These are phyloP conservation scores for Mythimna vitellina DNA, from an alignment of 2,888 invertebrate species.

Conservation along the genomic window DNA sequence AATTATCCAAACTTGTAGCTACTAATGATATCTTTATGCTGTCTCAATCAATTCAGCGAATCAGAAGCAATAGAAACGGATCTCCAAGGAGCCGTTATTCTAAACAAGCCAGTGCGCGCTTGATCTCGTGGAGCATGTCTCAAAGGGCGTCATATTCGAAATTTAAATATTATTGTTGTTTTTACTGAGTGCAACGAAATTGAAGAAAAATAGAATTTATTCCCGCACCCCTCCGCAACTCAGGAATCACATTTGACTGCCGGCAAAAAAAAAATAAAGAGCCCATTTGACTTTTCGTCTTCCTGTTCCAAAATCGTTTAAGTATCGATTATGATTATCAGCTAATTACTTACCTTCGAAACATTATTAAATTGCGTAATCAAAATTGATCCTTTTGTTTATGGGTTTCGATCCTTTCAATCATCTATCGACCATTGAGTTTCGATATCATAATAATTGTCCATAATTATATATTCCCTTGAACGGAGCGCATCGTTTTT, in stretches of 20 bases:
- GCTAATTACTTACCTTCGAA: constrained; percentile 83
- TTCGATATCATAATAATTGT: constrained; percentile 90
- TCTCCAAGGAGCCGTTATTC: constrained; percentile 66
- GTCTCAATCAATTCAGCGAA: constrained; percentile 27
- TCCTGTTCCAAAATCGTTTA: constrained; percentile 69
- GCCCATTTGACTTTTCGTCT: constrained; percentile 69
- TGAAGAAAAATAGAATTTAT: constrained; percentile 89
- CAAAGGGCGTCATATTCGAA: constrained; percentile 79
- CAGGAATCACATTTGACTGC: constrained; percentile 80
- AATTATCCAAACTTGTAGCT: constrained; percentile 54
- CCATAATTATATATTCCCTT: constrained; percentile 90
- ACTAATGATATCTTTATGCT: constrained; percentile 30
- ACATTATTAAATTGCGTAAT: constrained; percentile 88
- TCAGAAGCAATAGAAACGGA: constrained; percentile 44
- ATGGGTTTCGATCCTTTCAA: constrained; percentile 90
- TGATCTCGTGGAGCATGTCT: constrained; percentile 72
- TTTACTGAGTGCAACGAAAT: constrained; percentile 88
- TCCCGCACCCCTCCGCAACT: constrained; percentile 78
- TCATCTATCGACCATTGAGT: constrained; percentile 90
- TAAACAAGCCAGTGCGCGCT: constrained; percentile 65
- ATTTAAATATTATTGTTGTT: constrained; percentile 90
- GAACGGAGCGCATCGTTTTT: constrained; percentile 88
- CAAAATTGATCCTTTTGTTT: constrained; percentile 89
- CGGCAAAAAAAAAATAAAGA: constrained; percentile 73
- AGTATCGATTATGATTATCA: constrained; percentile 80